Conservation (phyloP, 1,140 invertebrate genomes). For the Psilanteris sp. region DNA sequence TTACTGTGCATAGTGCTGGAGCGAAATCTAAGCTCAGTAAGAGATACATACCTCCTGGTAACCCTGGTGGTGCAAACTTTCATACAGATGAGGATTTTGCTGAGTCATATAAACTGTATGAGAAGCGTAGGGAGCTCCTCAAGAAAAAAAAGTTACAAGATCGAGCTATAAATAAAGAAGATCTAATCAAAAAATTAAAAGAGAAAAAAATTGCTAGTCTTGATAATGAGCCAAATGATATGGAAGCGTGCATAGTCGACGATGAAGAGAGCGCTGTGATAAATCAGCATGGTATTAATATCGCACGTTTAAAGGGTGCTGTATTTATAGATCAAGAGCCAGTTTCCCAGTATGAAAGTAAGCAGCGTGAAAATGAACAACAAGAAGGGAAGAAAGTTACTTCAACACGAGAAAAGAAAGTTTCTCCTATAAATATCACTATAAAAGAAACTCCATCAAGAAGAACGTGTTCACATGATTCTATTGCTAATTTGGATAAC, state of each 20-base stretch:
- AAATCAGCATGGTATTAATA: slow-evolving; percentile 31
- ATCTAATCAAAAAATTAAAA: slow-evolving; percentile 32
- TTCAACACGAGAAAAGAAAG: slow-evolving; percentile 24
- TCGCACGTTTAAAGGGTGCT: slow-evolving; percentile 30
- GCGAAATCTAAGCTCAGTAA: slow-evolving; percentile 24
- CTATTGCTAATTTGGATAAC: slow-evolving; percentile 22
- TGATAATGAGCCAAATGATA: slow-evolving; percentile 28
- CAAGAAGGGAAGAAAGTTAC: slow-evolving; percentile 21
- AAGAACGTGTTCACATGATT: slow-evolving; percentile 20
- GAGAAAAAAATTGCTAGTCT: slow-evolving; percentile 29
- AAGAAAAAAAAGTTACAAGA: slow-evolving; percentile 28
- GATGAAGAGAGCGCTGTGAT: slow-evolving; percentile 24
- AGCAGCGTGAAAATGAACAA: slow-evolving; percentile 25
- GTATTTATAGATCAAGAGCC: slow-evolving; percentile 30
- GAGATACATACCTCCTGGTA: slow-evolving; percentile 25
- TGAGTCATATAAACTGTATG: slow-evolving; percentile 27
- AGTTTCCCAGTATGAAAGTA: slow-evolving; percentile 26
- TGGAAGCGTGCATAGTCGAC: slow-evolving; percentile 23
- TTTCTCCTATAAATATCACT: slow-evolving; percentile 25
- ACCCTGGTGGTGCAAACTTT: slow-evolving; percentile 27
- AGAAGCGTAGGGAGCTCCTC: slow-evolving; percentile 21
- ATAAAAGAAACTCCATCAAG: slow-evolving; percentile 28
- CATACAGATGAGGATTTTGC: slow-evolving; percentile 29
- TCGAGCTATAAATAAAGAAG: slow-evolving; percentile 27
- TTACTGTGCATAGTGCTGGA: slow-evolving; percentile 23